Evolutionary conservation across 1,140 invertebrate species (phyloP).

Genomic region (Lysiphlebus fabarum): DNA sequence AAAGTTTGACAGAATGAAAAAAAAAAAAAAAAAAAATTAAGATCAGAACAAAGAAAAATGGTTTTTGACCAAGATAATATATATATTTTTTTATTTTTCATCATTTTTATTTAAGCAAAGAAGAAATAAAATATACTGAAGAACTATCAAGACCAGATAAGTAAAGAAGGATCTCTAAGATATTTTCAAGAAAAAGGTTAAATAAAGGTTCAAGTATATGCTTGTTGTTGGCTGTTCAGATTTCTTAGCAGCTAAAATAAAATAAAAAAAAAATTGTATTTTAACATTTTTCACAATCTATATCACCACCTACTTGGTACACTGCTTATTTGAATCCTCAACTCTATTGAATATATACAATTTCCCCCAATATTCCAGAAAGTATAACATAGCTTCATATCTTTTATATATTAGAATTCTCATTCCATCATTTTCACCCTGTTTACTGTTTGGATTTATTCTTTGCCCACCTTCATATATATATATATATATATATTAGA

Average conservation of each 20-base stretch:
- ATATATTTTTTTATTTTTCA: not conserved
- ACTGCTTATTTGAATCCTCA: slow-evolving; percentile 44
- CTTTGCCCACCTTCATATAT: slow-evolving; percentile 18
- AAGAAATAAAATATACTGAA: slow-evolving; percentile 34
- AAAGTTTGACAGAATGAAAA: slow-evolving; percentile 22
- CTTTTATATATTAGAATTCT: slow-evolving; percentile 55
- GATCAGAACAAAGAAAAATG: slow-evolving; percentile 24
- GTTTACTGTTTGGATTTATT: slow-evolving; percentile 55
- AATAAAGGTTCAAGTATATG: slow-evolving; percentile 46
- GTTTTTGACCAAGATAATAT: not conserved
- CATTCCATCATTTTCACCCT: slow-evolving; percentile 31
- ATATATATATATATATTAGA: too few relatives aligned
- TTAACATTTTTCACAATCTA: not conserved
- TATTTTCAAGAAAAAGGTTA: slow-evolving; percentile 54
- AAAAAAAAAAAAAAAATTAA: slow-evolving; percentile 33
- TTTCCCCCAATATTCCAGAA: slow-evolving; percentile 26
- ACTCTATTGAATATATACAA: slow-evolving; percentile 33
- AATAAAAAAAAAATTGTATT: slow-evolving; percentile 11
- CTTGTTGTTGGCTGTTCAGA: slow-evolving; percentile 55
- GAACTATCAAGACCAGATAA: slow-evolving; percentile 50
- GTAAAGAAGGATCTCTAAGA: slow-evolving; percentile 40
- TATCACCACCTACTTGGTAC: slow-evolving; percentile 17
- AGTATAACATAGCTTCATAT: slow-evolving; percentile 43
- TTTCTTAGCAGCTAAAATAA: slow-evolving; percentile 38
- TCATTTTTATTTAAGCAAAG: too few relatives aligned